These are phyloP conservation scores for Anadara kagoshimensis DNA, from an alignment of 1,140 invertebrate genomes.

Conservation along the genomic window DNA sequence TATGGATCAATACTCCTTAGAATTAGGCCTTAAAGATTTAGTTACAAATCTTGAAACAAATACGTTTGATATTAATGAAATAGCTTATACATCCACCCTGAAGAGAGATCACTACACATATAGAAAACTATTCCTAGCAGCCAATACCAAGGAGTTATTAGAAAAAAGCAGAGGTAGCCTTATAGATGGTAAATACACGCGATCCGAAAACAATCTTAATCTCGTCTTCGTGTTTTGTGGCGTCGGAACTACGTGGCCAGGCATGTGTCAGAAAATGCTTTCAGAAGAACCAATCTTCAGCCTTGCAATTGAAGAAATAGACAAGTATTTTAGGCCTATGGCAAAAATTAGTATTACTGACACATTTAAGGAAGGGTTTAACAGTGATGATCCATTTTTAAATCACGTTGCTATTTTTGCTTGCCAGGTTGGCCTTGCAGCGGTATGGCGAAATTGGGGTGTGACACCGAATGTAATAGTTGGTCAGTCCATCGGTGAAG, in stretches of 20 bases:
- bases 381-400: conserved; percentile 34
- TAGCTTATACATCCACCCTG: conserved; percentile 46
- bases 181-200: neutral
- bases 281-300: conserved; percentile 24
- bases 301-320: conserved; percentile 28
- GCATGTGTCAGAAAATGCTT: conserved; percentile 52
- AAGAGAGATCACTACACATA: conserved; percentile 43
- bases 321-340: conserved; percentile 10
- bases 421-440: conserved; percentile 33
- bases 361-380: conserved; percentile 14
- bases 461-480: conserved; percentile 36
- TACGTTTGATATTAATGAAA: conserved; percentile 11
- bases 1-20: conserved; percentile 3
- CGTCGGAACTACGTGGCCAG: conserved; percentile 50
- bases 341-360: conserved; percentile 36
- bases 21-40: conserved; percentile 8
- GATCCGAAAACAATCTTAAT: neutral
- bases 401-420: conserved; percentile 48
- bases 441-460: conserved; percentile 37
- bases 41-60: neutral
- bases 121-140: conserved; percentile 20
- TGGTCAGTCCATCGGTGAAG: conserved; percentile 54
- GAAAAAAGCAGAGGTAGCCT: conserved; percentile 2
- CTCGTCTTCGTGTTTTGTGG: conserved; percentile 56
- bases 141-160: conserved; percentile 4